phyloP scores from a whole-genome alignment of 2,888 invertebrate genomes.

The Euspilapteryx auroguttella region DNA sequence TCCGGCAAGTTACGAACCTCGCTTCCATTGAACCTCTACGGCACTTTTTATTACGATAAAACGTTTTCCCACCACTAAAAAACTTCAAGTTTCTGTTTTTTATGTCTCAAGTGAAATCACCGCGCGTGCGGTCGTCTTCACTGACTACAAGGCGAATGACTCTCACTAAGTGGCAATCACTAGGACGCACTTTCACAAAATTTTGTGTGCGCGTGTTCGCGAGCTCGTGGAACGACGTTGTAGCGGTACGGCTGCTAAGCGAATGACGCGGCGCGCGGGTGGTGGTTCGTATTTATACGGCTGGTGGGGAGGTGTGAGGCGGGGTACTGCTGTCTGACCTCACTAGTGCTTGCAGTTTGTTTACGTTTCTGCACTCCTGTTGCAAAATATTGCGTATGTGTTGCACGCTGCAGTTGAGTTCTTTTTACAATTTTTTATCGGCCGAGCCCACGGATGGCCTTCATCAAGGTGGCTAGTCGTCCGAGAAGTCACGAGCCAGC shows the following conservation, averaged over 20 bases:
- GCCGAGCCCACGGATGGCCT: too few species aligned
- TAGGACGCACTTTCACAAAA: constrained; percentile 52
- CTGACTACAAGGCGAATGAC: constrained; percentile 17
- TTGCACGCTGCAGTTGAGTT: too few species aligned
- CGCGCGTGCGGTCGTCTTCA: constrained; percentile 3
- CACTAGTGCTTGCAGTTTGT: too few species aligned
- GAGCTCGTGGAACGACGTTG: constrained; percentile 19
- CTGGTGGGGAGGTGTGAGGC: constrained; percentile 14
- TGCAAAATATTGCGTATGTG: too few species aligned
- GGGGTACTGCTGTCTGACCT: constrained; percentile 24
- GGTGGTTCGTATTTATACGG: constrained; percentile 28
- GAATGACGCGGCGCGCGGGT: constrained; percentile 53
- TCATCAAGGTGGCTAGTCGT: too few species aligned
- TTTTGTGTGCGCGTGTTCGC: constrained; percentile 39
- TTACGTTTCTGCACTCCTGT: too few species aligned
- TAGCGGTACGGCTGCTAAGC: constrained; percentile 32
- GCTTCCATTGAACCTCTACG: constrained; percentile 59
- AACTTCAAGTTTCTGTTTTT: neutral
- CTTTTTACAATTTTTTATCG: too few species aligned
- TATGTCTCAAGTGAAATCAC: constrained; percentile 10
- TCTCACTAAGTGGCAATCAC: constrained; percentile 47
- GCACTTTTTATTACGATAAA: constrained; percentile 29
- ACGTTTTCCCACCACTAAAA: constrained; percentile 18
- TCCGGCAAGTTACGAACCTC: constrained; percentile 60
- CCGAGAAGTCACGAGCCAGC: too few species aligned